A percentile compares a stretch with the other conserved stretches of the same genome.
Conservation (phyloP, 2,797 vertebrate species). For the Pipistrellus nathusii region DNA sequence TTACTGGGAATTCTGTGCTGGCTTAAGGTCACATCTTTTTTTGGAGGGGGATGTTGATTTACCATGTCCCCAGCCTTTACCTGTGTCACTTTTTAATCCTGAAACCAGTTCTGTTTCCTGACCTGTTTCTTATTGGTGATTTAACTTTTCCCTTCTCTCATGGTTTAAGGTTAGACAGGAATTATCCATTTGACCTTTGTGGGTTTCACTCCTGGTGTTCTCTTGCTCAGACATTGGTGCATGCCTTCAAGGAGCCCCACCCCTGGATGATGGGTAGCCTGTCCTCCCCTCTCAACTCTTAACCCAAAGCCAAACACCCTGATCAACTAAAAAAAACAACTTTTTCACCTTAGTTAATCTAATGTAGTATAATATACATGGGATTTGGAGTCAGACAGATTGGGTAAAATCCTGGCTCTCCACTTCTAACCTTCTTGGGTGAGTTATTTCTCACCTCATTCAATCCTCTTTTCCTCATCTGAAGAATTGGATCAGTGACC, state of each 20-base stretch:
- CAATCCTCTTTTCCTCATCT: slow-evolving; percentile 1
- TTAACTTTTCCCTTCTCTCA: slow-evolving; percentile 61
- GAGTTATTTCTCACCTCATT: background rate
- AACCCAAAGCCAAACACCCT: background rate
- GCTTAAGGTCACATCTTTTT: background rate
- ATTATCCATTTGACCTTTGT: slow-evolving; percentile 66
- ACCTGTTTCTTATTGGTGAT: slow-evolving; percentile 49
- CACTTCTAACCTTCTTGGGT: background rate
- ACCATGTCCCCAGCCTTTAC: background rate
- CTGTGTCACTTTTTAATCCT: slow-evolving; percentile 50
- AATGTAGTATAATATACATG: background rate
- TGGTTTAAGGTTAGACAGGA: slow-evolving; percentile 51
- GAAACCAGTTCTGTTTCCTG: slow-evolving; percentile 37
- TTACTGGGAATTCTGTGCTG: slow-evolving; percentile 51
- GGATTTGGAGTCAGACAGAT: background rate
- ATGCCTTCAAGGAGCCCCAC: background rate
- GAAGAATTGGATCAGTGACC: background rate
- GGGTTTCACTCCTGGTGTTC: slow-evolving; percentile 52
- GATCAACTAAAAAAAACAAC: background rate
- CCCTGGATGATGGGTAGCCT: background rate
- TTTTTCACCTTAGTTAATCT: background rate
- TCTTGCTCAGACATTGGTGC: slow-evolving; percentile 45
- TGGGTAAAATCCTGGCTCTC: background rate
- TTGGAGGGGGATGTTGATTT: slow-evolving; percentile 44
- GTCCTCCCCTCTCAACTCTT: background rate